A percentile compares a stretch with the other conserved stretches of the same genome.
phyloP scores from a whole-genome alignment of 35 echinoderm and acorn worm genomes.

The Diadema setosum region DNA sequence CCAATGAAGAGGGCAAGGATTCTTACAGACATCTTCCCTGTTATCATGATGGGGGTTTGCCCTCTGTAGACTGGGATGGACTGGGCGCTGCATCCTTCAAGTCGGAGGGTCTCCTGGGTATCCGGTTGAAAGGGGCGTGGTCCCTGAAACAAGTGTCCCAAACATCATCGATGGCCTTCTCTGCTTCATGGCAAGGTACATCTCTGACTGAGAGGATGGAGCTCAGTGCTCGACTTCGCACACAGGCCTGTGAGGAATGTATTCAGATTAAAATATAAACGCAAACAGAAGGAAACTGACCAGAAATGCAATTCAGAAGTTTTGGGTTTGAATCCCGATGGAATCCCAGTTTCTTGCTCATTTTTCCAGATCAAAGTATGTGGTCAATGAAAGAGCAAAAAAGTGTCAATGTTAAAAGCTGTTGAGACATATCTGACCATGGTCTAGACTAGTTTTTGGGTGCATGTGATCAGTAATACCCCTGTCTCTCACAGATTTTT shows the following conservation, averaged over 20 bases:
- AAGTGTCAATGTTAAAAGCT: background rate
- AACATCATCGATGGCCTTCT: slow-evolving; percentile 66
- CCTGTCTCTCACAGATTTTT: no score
- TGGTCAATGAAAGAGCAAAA: background rate
- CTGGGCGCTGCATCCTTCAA: background rate
- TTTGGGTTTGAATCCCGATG: background rate
- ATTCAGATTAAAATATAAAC: background rate
- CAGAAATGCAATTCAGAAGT: background rate
- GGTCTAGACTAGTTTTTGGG: no score
- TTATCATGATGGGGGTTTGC: no score
- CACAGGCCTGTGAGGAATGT: slow-evolving; percentile 61
- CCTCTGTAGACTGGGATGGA: no score
- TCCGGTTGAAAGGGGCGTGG: slow-evolving; percentile 71
- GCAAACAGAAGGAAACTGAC: background rate
- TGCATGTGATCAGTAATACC: no score
- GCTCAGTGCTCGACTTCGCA: slow-evolving; percentile 46
- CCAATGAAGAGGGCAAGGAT: no score
- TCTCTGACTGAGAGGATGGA: slow-evolving; percentile 71
- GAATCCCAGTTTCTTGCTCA: background rate
- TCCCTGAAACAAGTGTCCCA: slow-evolving; percentile 90
- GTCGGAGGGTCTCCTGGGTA: slow-evolving; percentile 60
- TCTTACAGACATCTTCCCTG: no score
- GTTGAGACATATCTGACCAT: background rate
- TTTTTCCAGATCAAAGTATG: background rate
- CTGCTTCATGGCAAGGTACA: slow-evolving; percentile 42